Evolutionary conservation across 2,888 invertebrate species (phyloP), one percentile per base, ranked within the genome.

Genomic region (Amphipoea lucens): DNA sequence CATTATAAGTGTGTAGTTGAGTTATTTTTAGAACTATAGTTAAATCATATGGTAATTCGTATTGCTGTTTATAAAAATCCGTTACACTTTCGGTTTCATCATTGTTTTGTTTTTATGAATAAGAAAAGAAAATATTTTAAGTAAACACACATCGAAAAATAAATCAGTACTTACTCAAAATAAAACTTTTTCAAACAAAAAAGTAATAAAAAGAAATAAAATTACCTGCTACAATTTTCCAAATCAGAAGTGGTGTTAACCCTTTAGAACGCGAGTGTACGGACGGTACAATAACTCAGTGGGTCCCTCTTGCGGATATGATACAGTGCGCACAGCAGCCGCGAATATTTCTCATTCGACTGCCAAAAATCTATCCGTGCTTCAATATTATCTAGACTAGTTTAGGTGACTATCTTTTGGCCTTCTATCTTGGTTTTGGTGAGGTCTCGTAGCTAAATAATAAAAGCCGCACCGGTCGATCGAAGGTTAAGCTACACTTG

Each of bases 321-420:
- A 94, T 95, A 92, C 92, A 94, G 90, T 91, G 91, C 87, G 87
- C 90, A 89, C 80, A 90, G 90, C 91, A 90, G 89, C 90, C 90
- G 69, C 79, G 75, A 84, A 92, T 91, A 92, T 92, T 91, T 92
- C 90, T 90, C 85, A 90, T 90, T 90, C 70, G 63, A 72, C 78
- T 86, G 80, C 78, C 81, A 90, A 83, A 88, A 77, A 84, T 81
- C 75, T 81, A 85, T 77, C 76, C 77, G 1, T 84, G 65, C 57
- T 23, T 68, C 73, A 51, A 74, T 87, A 76, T 85, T 81, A 81
- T 29, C 29, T 85, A 36, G n/a, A 81, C 69, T 75, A 62, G 66
- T 85, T 84, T 71, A 75, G 40, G 23, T 66, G 36, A 54, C 54
- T 62, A 54, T 45, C 20, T n/a, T 57, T 4, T 6, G n/a, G n/a